Percentiles rank a stretch among this genome's conserved stretches.
These are phyloP conservation scores for Phaethon lepturus DNA, from an alignment of 2,113 vertebrate species.

Conservation along the genomic window DNA sequence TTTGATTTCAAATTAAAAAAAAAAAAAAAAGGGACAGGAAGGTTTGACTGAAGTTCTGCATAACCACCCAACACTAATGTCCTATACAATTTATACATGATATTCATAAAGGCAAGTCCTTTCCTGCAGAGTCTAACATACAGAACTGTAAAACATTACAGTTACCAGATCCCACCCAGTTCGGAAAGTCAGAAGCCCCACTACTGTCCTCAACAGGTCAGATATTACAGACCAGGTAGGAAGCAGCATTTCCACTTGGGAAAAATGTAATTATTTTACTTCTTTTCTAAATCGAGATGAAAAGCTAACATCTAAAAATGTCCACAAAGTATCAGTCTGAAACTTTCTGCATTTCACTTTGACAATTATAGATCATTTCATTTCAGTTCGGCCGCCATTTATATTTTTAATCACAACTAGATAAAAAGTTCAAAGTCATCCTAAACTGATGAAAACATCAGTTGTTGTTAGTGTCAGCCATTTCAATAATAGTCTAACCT, in stretches of 20 bases:
- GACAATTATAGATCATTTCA: fast-evolving
- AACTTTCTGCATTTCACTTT: background rate
- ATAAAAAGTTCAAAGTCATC: background rate
- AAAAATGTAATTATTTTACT: background rate
- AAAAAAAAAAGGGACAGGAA: too few relatives aligned
- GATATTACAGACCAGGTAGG: background rate
- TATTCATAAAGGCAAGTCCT: background rate
- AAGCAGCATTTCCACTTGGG: background rate
- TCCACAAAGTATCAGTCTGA: background rate
- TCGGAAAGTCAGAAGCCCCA: background rate
- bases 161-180: background rate
- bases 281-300: background rate
- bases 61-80: background rate
- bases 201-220: background rate
- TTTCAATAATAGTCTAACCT: background rate
- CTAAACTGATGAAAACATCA: background rate
- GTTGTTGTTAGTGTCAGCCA: background rate
- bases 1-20: background rate
- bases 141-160: background rate
- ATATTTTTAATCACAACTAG: background rate
- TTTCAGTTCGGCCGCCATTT: background rate
- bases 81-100: fast-evolving
- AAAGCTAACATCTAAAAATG: background rate
- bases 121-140: background rate
- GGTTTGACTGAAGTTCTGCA: background rate